phyloP scores from a whole-genome alignment of 37 sponge, comb jelly and placozoan species.

The Petrosia ficiformis region DNA sequence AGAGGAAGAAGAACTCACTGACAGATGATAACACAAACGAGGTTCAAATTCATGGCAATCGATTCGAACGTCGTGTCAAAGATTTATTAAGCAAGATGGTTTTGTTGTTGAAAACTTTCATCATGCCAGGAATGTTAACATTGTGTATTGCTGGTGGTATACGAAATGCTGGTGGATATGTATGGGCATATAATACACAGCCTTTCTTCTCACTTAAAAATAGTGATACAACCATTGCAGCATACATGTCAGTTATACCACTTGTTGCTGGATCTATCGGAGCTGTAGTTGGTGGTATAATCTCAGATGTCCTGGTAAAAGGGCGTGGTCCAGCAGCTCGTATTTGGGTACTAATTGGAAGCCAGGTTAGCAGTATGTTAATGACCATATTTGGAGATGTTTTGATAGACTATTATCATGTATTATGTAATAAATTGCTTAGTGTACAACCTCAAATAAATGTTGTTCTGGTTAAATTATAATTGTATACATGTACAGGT shows the following conservation, averaged over 20 bases:
- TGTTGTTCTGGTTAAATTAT: too few species aligned
- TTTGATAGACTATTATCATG: too few species aligned
- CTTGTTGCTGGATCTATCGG: constrained; percentile 77
- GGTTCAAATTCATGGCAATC: background rate
- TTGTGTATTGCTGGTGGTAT: constrained; percentile 82
- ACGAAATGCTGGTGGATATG: constrained; percentile 84
- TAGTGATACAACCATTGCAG: constrained; percentile 18
- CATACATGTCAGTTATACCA: constrained; percentile 75
- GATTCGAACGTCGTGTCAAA: background rate
- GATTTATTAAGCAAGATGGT: background rate
- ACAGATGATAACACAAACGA: background rate
- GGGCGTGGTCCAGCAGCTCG: constrained; percentile 41
- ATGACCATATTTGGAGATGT: too few species aligned
- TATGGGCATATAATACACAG: constrained; percentile 85
- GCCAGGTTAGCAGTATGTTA: constrained; percentile 62
- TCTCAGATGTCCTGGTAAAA: constrained; percentile 65
- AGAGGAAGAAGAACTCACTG: constrained; percentile 4
- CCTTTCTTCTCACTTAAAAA: constrained; percentile 45
- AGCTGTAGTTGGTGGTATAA: constrained; percentile 69
- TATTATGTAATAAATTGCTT: too few species aligned
- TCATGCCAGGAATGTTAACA: constrained; percentile 62
- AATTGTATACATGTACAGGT: too few species aligned
- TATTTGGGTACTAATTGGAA: constrained; percentile 77
- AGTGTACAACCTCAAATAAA: too few species aligned
- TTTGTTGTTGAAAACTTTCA: constrained; percentile 19